Evolutionary conservation across 1,140 invertebrate genomes (phyloP).

Genomic region (Yoshiicerus persimilis): DNA sequence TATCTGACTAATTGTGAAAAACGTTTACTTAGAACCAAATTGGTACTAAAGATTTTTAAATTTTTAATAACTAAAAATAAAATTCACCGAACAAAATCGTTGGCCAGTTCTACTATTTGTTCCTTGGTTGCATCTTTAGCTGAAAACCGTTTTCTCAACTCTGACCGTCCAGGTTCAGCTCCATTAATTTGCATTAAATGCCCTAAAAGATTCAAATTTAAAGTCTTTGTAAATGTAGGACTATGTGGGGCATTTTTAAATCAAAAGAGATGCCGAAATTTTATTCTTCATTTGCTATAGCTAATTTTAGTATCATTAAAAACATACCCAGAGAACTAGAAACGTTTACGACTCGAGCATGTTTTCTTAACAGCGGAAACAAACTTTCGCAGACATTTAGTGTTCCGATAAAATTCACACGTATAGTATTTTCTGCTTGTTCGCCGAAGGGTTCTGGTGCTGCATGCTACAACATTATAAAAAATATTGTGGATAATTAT

Average conservation of each 20-base stretch:
- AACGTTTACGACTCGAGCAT: conserved; percentile 72
- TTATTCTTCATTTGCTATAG: too few species aligned
- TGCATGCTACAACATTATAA: conserved; percentile 44
- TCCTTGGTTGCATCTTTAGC: conserved; percentile 60
- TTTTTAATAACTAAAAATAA: neutral
- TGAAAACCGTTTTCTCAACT: conserved; percentile 59
- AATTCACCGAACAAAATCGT: conserved; percentile 67
- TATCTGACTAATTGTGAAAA: too few species aligned
- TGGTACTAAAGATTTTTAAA: too few species aligned
- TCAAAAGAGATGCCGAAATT: too few species aligned
- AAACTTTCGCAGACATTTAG: conserved; percentile 65
- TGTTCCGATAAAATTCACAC: conserved; percentile 70
- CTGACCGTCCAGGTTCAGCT: conserved; percentile 51
- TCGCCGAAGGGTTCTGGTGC: conserved; percentile 65
- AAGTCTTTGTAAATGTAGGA: too few species aligned
- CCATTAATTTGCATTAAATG: conserved; percentile 63
- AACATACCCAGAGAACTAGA: conserved; percentile 65
- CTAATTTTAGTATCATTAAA: too few species aligned
- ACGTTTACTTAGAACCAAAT: too few species aligned
- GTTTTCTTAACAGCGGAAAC: conserved; percentile 67
- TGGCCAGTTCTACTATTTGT: conserved; percentile 63
- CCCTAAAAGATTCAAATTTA: too few species aligned
- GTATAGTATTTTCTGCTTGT: conserved; percentile 70
- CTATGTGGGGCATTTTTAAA: too few species aligned
- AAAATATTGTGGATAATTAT: too few species aligned